These are phyloP conservation scores for Paraplagusia blochii DNA, from an alignment of 2,113 vertebrate genomes.

Conservation along the genomic window DNA sequence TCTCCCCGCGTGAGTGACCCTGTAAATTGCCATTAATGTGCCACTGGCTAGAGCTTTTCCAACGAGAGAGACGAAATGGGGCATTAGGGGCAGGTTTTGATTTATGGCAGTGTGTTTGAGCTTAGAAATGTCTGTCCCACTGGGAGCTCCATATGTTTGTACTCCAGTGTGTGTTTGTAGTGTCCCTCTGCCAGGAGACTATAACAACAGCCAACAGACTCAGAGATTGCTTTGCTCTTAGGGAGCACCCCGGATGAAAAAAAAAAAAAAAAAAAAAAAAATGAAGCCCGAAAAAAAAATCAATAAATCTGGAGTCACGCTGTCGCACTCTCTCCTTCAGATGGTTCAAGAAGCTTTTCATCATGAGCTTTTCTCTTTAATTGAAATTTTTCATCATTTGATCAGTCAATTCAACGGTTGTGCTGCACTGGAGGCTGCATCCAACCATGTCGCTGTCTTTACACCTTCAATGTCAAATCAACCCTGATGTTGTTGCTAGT, in stretches of 20 bases:
- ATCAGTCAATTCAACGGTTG: slow-evolving; percentile 17
- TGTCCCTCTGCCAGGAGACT: slow-evolving; percentile 57
- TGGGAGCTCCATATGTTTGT: slow-evolving; percentile 56
- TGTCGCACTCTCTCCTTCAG: slow-evolving; percentile 58
- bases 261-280: slow-evolving; percentile 50
- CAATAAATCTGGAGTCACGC: slow-evolving; percentile 74
- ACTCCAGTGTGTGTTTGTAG: slow-evolving; percentile 20
- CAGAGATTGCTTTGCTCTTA: slow-evolving; percentile 70
- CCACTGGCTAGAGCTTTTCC: slow-evolving; percentile 63
- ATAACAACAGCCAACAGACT: slow-evolving; percentile 59
- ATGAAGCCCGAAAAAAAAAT: slow-evolving; percentile 56
- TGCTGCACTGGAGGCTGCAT: slow-evolving; percentile 9
- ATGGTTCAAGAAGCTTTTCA: slow-evolving; percentile 70
- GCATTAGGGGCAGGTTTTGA: slow-evolving; percentile 54
- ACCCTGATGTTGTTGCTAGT: neutral
- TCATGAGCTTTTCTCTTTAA: slow-evolving; percentile 60
- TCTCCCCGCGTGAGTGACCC: slow-evolving; percentile 56
- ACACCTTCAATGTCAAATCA: slow-evolving; percentile 32
- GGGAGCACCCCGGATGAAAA: slow-evolving; percentile 51
- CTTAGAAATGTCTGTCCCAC: slow-evolving; percentile 70
- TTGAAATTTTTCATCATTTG: slow-evolving; percentile 53
- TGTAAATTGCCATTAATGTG: slow-evolving; percentile 75
- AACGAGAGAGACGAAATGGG: slow-evolving; percentile 59
- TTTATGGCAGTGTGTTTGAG: slow-evolving; percentile 73
- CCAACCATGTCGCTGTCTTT: slow-evolving; percentile 22